Conservation (phyloP, 2,888 invertebrate species). For the Lochmaea capreae region DNA sequence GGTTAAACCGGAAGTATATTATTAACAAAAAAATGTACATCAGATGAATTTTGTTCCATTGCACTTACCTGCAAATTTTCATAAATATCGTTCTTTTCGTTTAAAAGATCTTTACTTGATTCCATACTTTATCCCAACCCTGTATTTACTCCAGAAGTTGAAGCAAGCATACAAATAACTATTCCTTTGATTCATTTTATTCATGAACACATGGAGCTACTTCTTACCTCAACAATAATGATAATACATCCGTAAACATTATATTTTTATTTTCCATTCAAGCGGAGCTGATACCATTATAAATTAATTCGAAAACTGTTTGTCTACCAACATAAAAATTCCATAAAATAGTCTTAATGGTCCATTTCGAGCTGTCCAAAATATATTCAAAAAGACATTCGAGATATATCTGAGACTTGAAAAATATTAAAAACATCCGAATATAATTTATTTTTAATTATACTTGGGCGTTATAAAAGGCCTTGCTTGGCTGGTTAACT, state of each 20-base stretch:
- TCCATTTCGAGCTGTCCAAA: conserved; percentile 14
- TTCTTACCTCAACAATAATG: neutral
- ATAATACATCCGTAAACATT: neutral
- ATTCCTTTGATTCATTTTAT: no score
- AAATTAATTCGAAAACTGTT: conserved; percentile 4
- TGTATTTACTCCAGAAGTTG: no score
- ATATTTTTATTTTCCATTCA: neutral
- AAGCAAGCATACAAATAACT: no score
- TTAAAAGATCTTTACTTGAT: no score
- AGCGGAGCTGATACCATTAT: neutral
- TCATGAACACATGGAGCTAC: no score
- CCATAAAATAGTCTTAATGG: conserved; percentile 28
- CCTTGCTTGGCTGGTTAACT: conserved; percentile 40
- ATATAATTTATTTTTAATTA: conserved; percentile 45
- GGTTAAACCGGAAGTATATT: no score
- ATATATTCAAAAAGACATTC: conserved; percentile 16
- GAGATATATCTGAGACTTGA: conserved; percentile 16
- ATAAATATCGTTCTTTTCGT: no score
- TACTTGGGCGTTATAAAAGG: conserved; percentile 43
- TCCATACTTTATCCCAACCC: no score
- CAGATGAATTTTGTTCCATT: no score
- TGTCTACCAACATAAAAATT: conserved; percentile 23
- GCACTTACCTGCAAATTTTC: no score
- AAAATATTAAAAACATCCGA: conserved; percentile 18
- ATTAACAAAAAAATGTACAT: no score